Evolutionary conservation across 2,797 vertebrate genomes (phyloP).

Genomic region (Coregonus suidteri): DNA sequence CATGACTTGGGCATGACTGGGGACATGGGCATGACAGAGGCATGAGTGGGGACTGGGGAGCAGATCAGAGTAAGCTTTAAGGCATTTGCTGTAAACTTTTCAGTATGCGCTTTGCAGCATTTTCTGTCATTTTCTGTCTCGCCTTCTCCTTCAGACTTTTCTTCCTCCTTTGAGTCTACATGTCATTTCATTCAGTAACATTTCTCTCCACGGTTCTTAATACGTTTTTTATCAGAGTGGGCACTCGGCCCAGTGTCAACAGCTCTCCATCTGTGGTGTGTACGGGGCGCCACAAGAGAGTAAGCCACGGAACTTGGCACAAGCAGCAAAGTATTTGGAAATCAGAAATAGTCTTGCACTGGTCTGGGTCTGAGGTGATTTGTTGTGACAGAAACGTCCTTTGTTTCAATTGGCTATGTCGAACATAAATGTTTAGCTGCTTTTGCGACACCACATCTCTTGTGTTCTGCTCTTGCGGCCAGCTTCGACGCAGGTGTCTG

Average conservation of each 20-base stretch:
- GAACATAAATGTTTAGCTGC: neutral
- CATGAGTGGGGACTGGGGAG: neutral
- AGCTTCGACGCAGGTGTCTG: too few relatives aligned
- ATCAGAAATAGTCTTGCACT: neutral
- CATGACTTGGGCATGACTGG: too few relatives aligned
- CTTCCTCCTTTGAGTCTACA: neutral
- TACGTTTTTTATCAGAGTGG: neutral
- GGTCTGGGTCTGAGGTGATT: neutral
- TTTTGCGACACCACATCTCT: too few relatives aligned
- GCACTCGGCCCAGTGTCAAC: neutral
- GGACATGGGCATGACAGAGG: too few relatives aligned
- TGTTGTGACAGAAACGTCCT: neutral
- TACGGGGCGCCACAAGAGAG: neutral
- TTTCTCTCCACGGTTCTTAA: neutral
- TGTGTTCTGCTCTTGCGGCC: too few relatives aligned
- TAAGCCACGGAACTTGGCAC: neutral
- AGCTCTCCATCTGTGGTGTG: neutral
- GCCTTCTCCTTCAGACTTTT: neutral
- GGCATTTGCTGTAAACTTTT: too few relatives aligned
- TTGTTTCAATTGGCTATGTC: neutral
- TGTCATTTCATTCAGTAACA: neutral
- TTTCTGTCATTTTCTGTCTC: neutral
- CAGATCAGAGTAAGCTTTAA: neutral
- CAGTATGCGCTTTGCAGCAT: too few relatives aligned
- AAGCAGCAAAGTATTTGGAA: neutral